phyloP scores from a whole-genome alignment of 2,888 invertebrate species.

The Beris chalybata region DNA sequence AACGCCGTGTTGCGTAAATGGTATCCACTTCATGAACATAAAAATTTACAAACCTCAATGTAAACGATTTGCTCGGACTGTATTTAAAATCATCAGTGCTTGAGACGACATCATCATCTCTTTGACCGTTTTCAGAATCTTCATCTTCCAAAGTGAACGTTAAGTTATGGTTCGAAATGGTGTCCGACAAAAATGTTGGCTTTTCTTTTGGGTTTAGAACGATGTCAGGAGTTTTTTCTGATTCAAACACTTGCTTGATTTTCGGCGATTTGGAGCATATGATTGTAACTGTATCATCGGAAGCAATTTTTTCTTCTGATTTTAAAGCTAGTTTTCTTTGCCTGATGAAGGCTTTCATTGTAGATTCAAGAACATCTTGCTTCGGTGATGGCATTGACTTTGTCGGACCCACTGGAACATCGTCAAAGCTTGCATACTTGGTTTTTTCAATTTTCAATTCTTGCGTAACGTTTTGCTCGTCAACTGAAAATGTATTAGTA shows the following conservation, averaged over 20 bases:
- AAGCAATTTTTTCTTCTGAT: not conserved
- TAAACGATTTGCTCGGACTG: conserved; percentile 12
- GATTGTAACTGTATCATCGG: not conserved
- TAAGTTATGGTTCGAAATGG: conserved; percentile 3
- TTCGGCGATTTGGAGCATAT: too few relatives aligned
- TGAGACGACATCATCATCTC: not conserved
- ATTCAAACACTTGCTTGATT: not conserved
- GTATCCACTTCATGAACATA: too few relatives aligned
- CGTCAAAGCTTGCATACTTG: too few relatives aligned
- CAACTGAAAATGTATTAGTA: too few relatives aligned
- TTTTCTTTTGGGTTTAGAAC: not conserved
- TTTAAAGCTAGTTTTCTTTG: conserved; percentile 4
- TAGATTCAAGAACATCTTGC: too few relatives aligned
- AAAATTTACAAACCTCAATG: conserved; percentile 4
- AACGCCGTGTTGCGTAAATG: not conserved
- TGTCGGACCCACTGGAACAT: too few relatives aligned
- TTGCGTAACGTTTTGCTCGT: too few relatives aligned
- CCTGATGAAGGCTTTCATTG: not conserved
- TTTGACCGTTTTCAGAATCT: not conserved
- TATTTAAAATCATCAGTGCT: not conserved
- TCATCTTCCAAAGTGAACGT: conserved; percentile 7
- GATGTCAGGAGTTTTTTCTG: not conserved
- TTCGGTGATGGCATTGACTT: too few relatives aligned
- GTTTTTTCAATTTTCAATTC: too few relatives aligned
- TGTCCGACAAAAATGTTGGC: not conserved